Evolutionary conservation across 2,797 vertebrate species (phyloP).

Genomic region (Coendou prehensilis): DNA sequence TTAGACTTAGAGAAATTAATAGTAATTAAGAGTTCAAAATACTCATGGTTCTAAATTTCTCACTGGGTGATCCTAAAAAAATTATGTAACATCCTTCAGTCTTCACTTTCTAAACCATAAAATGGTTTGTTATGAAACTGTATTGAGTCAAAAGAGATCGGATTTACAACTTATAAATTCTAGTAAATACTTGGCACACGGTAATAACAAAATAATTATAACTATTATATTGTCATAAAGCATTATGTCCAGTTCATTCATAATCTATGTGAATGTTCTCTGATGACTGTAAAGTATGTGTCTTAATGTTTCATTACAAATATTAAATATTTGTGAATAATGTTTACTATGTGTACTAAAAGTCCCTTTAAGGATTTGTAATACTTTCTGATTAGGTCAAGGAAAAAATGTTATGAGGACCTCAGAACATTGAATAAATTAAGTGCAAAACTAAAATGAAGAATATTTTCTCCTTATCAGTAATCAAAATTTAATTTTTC

Average conservation of each 20-base stretch:
- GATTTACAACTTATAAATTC: background rate
- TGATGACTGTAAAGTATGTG: background rate
- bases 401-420: background rate
- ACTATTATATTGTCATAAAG: background rate
- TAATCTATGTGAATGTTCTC: background rate
- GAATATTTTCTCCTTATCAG: background rate
- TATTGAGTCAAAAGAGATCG: background rate
- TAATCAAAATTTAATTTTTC: background rate
- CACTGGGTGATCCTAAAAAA: background rate
- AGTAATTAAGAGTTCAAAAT: background rate
- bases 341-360: background rate
- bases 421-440: background rate
- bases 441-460: background rate
- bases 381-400: background rate
- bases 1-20: background rate
- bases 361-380: background rate
- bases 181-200: background rate
- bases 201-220: background rate
- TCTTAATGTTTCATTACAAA: background rate
- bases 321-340: conserved; percentile 9
- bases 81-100: background rate
- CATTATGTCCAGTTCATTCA: background rate
- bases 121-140: background rate
- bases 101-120: background rate
- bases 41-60: background rate